Conservation (phyloP, 2,797 vertebrate genomes). For the Myotis pilosus region DNA sequence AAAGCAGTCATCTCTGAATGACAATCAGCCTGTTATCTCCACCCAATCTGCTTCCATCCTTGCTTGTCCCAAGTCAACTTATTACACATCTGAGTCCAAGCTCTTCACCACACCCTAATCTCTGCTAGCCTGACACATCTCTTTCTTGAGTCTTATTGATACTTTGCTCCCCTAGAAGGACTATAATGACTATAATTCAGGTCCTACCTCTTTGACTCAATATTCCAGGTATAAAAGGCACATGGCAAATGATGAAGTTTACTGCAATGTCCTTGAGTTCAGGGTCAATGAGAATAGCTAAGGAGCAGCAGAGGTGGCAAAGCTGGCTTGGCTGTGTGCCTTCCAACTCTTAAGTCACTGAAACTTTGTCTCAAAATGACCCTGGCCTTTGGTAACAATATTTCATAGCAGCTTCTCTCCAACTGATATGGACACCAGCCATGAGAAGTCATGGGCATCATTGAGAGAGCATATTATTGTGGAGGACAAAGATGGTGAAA, state of each 20-base stretch:
- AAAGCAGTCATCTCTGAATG: neutral
- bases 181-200: neutral
- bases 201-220: neutral
- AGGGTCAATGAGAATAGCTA: constrained; percentile 1
- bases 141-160: neutral
- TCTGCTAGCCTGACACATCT: neutral
- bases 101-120: neutral
- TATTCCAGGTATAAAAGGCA: neutral
- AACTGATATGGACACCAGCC: neutral
- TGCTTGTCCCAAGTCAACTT: neutral
- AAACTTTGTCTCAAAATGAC: constrained; percentile 27
- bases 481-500: constrained; percentile 21
- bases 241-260: neutral
- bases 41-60: neutral
- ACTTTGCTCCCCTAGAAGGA: neutral
- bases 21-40: neutral
- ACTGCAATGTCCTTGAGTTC: neutral
- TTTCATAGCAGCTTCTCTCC: constrained; percentile 39
- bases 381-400: constrained; percentile 16
- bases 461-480: constrained; percentile 40
- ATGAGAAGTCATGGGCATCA: constrained; percentile 11
- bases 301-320: neutral
- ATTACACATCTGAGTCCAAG: neutral
- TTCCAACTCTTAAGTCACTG: constrained; percentile 12
- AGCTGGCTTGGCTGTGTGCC: constrained; percentile 4